phyloP scores from a whole-genome alignment of 2,888 invertebrate genomes.

The Ariolimax columbianus region DNA sequence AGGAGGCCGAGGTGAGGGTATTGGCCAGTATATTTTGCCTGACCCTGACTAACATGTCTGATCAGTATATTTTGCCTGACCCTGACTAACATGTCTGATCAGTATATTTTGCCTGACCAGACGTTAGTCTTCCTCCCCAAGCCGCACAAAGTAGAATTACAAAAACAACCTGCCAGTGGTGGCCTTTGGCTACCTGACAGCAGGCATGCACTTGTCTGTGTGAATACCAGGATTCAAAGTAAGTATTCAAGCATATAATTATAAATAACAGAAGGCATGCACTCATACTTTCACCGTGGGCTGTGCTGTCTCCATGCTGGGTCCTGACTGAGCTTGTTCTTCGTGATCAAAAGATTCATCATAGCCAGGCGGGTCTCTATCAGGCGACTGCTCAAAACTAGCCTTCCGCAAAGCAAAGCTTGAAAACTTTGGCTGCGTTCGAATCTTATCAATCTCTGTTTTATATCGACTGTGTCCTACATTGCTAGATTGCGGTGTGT shows the following conservation, averaged over 20 bases:
- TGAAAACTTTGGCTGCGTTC: constrained; percentile 79
- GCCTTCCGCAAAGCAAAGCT: constrained; percentile 75
- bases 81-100: no score
- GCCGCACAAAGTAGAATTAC: no score
- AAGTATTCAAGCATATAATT: neutral
- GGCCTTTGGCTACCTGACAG: no score
- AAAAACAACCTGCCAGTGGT: no score
- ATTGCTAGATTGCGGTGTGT: constrained; percentile 52
- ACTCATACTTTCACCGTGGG: constrained; percentile 44
- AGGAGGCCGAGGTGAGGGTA: no score
- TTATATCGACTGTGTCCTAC: constrained; percentile 61
- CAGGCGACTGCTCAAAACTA: constrained; percentile 72
- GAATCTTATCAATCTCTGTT: constrained; percentile 72
- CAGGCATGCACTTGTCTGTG: neutral
- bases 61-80: no score
- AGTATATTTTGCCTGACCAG: no score
- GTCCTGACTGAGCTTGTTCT: neutral
- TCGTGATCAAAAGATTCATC: constrained; percentile 42
- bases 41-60: no score
- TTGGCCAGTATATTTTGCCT: no score
- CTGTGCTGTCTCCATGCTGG: constrained; percentile 37
- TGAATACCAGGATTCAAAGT: no score
- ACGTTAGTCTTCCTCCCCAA: no score
- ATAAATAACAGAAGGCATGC: neutral
- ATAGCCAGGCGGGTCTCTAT: constrained; percentile 54